phyloP scores from a whole-genome alignment of 37 sponge, comb jelly and placozoan genomes.

The Tethya wilhelma region DNA sequence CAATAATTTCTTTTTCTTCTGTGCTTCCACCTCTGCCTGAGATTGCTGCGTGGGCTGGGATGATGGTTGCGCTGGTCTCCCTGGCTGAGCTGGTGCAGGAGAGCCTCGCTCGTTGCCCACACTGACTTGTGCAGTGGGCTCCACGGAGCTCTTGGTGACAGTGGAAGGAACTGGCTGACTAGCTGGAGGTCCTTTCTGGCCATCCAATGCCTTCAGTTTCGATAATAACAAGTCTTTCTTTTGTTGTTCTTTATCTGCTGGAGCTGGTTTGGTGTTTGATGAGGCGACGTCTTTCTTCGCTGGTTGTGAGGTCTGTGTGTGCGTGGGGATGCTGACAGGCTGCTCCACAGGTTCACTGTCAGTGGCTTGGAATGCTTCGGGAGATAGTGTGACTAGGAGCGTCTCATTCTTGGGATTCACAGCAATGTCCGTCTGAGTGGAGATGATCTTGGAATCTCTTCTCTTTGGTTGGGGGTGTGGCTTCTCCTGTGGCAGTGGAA shows the following conservation, averaged over 20 bases:
- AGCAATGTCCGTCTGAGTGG: slow-evolving; percentile 6
- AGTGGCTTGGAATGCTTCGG: background rate
- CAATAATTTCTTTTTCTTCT: slow-evolving; percentile 33
- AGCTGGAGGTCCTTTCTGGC: slow-evolving; percentile 6
- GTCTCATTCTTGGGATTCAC: background rate
- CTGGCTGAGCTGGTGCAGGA: background rate
- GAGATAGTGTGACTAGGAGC: background rate
- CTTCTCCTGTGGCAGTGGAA: background rate
- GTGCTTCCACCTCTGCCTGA: background rate
- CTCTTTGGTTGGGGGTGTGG: background rate
- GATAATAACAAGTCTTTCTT: slow-evolving; percentile 22
- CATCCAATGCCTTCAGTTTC: slow-evolving; percentile 11
- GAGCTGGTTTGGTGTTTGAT: background rate
- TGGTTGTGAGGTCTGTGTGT: background rate
- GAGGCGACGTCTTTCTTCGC: background rate
- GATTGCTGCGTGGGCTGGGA: background rate
- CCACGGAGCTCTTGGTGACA: background rate
- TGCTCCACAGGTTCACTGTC: background rate
- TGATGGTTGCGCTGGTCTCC: background rate
- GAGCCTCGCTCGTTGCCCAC: background rate
- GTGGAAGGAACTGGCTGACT: background rate
- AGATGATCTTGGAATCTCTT: too few relatives aligned
- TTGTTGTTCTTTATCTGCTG: slow-evolving; percentile 14
- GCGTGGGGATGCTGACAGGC: background rate
- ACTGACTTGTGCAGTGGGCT: background rate